Base-by-base conservation (phyloP, 2,113 vertebrate species). In the Anthoscopus minutus region DNA sequence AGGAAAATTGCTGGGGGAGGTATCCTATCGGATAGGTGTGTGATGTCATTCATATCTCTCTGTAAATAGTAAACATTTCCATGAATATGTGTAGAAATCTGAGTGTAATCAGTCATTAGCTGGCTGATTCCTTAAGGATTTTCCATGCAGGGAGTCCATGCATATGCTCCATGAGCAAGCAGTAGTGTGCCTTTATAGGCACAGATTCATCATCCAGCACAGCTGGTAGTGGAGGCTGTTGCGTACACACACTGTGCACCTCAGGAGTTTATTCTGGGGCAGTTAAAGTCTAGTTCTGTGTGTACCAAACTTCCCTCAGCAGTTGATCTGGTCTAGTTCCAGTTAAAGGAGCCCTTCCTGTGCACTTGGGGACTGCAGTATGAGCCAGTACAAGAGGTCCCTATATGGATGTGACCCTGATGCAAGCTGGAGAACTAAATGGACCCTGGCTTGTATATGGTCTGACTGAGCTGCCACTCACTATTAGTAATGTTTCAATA, bases 151-250 rank as follows among this genome's bases (percentile, higher is more conserved):
- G 23, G 35, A 61, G 15, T 33, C 51, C 28, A 8, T 5, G 6
- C 20, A 4, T 24, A 5, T 15, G 10, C 50, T 60, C 3, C 0
- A 0, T 23, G 16, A 54, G 37, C 16, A 18, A 44, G n/a, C n/a
- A n/a, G 42, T 4, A n/a, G 10, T 4, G 8, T 81, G 35, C 27
- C 83, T 9, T 23, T 1, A 0, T 14, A 50, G 72, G 20, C 31
- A 48, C 23, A 44, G 23, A 44, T 54, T 38, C 0, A 0, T 54
- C 35, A 21, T 23, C 40, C 74, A 51, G 54, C 35, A n/a, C 13
- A 33, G 25, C 7, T 66, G 33, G 7, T 50, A 58, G 20, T 30
- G 25, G 50, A 53, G 21, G 35, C 56, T 66, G 5, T 15, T 70
- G 67, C 24, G 9, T 50, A 12, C 64, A 48, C 13, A 3, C 15